A percentile compares a stretch with the other conserved stretches of the same genome.
Conservation (phyloP, 2,113 vertebrate genomes). For the Anser cygnoides region DNA sequence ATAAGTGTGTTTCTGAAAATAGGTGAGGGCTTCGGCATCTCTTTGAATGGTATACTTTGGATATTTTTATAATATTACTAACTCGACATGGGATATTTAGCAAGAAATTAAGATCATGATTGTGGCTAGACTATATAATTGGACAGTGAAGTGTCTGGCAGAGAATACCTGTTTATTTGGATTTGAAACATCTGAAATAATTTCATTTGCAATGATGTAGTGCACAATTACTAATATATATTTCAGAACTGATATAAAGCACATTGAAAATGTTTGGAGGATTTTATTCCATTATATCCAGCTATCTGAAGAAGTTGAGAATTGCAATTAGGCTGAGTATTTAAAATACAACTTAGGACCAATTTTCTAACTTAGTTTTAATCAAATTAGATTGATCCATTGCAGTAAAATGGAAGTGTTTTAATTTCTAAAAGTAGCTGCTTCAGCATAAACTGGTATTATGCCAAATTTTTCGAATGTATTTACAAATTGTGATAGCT, state of each 20-base stretch:
- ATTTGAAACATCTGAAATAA: constrained; percentile 5
- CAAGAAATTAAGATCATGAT: constrained; percentile 6
- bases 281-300: constrained; percentile 3
- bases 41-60: not conserved
- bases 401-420: not conserved
- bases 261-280: not conserved
- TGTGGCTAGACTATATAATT: not conserved
- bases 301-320: not conserved
- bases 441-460: not conserved
- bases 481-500: not conserved
- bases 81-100: not conserved
- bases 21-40: not conserved
- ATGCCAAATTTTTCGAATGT: not conserved
- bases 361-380: constrained; percentile 4
- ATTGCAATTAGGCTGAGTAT: not conserved
- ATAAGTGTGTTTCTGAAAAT: not conserved
- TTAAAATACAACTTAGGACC: constrained; percentile 24
- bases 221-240: not conserved
- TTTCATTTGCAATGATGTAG: not conserved
- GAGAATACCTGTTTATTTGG: not conserved
- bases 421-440: not conserved
- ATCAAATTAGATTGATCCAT: not conserved
- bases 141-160: not conserved
- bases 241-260: constrained; percentile 8
- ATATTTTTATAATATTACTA: not conserved